Base-by-base conservation (phyloP, 1,140 invertebrate genomes). In the Nilaparvata lugens region DNA sequence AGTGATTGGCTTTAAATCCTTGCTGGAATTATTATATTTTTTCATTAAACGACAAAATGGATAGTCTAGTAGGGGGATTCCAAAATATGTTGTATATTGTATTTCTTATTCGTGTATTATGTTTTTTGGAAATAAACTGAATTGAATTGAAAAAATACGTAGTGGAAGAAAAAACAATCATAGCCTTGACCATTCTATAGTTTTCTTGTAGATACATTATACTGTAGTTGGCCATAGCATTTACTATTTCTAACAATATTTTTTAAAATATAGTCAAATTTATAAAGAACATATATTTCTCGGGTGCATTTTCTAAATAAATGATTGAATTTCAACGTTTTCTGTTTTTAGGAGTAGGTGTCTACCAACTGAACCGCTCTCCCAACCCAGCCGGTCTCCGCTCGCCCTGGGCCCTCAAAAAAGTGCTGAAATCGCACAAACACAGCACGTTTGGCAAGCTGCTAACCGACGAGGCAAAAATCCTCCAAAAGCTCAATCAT, bases 351-450 rank as follows among this genome's bases (percentile, higher is more conserved):
- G 89, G 89, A 58, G 82, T 91, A 21, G 81, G 79, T 62, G 88
- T 93, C 4, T 90, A 87, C 72, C 81, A 84, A 61, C 69, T 91
- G 62, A 78, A 89, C 60, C 75, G 88, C 65, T 87, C 86, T 0
- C 86, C 87, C 1, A 76, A 76, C 66, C 76, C 78, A 5, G 82
- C 83, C 31, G 23, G 35, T 21, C 78, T 82, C 65, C 72, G 77
- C 43, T 91, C 89, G 2, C 90, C 89, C 1, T 93, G 89, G 90
- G 90, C 88, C 4, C 76, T 92, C 1, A 93, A 93, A 68, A 85
- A 85, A 74, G 64, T 86, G 1, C 83, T 79, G 61, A 69, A 76
- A 55, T 73, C 74, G 48, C 42, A 69, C 25, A 56, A 62, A 52
- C 58, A 60, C 52, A 51, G 68, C 7, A 64, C 69, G 57, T 79